Conservation (phyloP, 2,797 vertebrate genomes). For the Dipus sagitta region DNA sequence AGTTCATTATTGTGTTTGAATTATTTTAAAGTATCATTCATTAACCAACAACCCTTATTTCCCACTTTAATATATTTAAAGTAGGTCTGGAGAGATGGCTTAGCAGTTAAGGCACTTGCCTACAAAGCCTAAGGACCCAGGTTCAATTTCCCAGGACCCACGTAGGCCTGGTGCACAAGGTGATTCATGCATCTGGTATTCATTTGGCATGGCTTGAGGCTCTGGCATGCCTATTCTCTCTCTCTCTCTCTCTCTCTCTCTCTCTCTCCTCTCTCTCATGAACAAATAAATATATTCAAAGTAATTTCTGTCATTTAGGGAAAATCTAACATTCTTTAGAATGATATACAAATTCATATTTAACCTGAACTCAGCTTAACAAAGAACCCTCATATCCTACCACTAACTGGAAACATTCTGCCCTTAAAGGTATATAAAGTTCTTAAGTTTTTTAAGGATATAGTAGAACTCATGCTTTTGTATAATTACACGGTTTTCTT, state of each 20-base stretch:
- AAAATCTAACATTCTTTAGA: background rate
- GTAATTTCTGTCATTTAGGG: background rate
- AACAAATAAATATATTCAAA: background rate
- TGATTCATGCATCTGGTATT: no score
- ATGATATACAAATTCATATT: background rate
- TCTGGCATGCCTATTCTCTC: background rate
- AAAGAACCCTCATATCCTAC: background rate
- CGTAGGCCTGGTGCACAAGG: no score
- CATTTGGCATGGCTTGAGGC: no score
- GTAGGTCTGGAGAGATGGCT: no score
- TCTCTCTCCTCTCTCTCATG: background rate
- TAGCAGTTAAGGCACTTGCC: no score
- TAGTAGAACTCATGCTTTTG: background rate
- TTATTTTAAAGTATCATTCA: background rate
- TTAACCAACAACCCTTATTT: background rate
- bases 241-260: no score
- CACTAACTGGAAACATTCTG: background rate
- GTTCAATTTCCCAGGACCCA: no score
- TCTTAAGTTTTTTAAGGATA: background rate
- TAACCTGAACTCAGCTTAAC: background rate
- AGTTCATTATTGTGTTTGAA: background rate
- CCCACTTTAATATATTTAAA: background rate
- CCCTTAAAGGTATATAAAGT: background rate
- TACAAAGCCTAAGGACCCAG: no score
- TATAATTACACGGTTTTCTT: background rate